These are phyloP conservation scores for Exephanes ischioxanthus DNA, from an alignment of 2,888 invertebrate species.

Conservation along the genomic window DNA sequence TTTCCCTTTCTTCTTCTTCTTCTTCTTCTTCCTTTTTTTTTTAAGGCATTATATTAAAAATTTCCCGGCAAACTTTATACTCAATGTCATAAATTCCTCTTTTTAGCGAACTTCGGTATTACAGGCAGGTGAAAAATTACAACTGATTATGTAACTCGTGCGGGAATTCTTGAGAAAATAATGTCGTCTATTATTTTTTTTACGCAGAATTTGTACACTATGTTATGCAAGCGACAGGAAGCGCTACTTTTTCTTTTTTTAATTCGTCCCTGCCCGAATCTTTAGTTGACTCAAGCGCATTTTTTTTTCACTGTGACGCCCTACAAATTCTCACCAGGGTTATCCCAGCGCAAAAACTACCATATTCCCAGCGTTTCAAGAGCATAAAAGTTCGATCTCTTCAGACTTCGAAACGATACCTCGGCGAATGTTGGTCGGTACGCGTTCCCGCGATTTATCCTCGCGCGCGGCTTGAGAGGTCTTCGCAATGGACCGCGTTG, in stretches of 20 bases:
- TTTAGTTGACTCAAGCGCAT: no score
- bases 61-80: neutral
- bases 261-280: no score
- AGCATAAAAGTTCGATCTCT: neutral
- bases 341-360: neutral
- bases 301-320: no score
- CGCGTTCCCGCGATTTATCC: slow-evolving; percentile 64
- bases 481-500: neutral
- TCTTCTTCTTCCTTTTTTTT: neutral
- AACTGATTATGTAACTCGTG: neutral
- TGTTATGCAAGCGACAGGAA: no score
- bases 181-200: no score
- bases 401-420: neutral
- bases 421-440: slow-evolving; percentile 51
- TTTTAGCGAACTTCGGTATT: neutral
- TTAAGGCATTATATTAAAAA: neutral
- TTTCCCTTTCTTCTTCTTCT: neutral
- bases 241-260: no score
- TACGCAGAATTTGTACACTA: no score
- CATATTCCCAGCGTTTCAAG: neutral
- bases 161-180: no score
- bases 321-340: no score
- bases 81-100: neutral
- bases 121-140: no score
- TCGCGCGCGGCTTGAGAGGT: slow-evolving; percentile 47